Evolutionary conservation across 1,140 invertebrate genomes (phyloP).

Genomic region (Leptinotarsa texana): DNA sequence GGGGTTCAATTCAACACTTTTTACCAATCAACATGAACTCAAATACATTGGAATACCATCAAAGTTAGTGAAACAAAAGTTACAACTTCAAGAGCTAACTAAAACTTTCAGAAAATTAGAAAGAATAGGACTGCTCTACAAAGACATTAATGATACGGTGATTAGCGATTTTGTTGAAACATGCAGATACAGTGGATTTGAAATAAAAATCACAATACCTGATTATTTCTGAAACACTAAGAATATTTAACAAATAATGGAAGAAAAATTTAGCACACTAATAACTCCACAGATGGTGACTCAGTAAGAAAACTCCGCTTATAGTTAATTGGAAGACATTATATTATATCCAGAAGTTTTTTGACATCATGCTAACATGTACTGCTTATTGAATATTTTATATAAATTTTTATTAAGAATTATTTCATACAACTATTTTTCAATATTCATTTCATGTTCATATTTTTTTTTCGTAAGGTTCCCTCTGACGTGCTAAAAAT

Average conservation of each 20-base stretch:
- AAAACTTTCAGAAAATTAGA: constrained; percentile 16
- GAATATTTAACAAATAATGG: background rate
- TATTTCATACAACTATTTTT: too few species aligned
- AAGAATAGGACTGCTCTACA: constrained; percentile 9
- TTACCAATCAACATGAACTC: constrained; percentile 17
- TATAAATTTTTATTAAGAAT: too few species aligned
- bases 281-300: too few species aligned
- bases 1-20: background rate
- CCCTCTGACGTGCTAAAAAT: too few species aligned
- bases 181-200: constrained; percentile 9
- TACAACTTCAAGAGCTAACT: constrained; percentile 9
- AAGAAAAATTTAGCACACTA: too few species aligned
- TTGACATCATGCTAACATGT: too few species aligned
- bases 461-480: too few species aligned
- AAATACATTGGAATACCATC: constrained; percentile 14
- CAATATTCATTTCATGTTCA: too few species aligned
- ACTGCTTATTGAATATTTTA: too few species aligned
- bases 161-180: background rate
- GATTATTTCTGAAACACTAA: background rate
- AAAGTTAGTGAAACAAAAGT: constrained; percentile 4
- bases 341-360: too few species aligned
- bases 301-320: too few species aligned
- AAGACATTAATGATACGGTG: background rate
- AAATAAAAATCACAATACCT: constrained; percentile 4
- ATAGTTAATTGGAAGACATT: too few species aligned